These are phyloP conservation scores for Sorex fumeus DNA, from an alignment of 2,113 vertebrate species.

Conservation along the genomic window DNA sequence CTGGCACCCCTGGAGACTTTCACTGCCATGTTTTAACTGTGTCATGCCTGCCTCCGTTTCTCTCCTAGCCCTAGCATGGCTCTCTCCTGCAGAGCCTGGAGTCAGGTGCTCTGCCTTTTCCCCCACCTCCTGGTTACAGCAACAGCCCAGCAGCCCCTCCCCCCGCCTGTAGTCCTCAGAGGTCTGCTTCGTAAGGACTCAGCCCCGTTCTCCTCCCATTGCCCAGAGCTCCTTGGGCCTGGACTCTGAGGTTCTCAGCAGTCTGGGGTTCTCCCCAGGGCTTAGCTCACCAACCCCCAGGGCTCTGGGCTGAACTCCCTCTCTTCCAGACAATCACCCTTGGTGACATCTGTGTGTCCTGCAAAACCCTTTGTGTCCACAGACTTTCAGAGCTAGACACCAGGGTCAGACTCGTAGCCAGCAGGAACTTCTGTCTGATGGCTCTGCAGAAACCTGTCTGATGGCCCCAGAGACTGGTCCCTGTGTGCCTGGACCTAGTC, in stretches of 20 bases:
- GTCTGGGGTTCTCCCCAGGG: not conserved
- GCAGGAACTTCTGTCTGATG: conserved; percentile 51
- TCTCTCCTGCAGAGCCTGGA: not conserved
- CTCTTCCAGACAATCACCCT: not conserved
- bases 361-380: not conserved
- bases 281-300: not conserved
- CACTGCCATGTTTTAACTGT: not conserved
- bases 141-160: not conserved
- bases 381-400: conserved; percentile 31
- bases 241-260: not conserved
- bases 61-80: not conserved
- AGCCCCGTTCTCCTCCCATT: not conserved
- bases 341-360: not conserved
- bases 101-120: not conserved
- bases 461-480: not conserved
- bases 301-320: not conserved
- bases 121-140: not conserved
- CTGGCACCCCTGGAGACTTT: too few relatives aligned
- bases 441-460: conserved; percentile 7
- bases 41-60: not conserved
- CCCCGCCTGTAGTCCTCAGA: not conserved
- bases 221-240: not conserved
- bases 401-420: not conserved
- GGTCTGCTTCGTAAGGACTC: not conserved
- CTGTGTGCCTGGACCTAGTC: conserved; percentile 9